These are phyloP conservation scores for Xiphias gladius DNA, from an alignment of 2,113 vertebrate genomes.

Conservation along the genomic window DNA sequence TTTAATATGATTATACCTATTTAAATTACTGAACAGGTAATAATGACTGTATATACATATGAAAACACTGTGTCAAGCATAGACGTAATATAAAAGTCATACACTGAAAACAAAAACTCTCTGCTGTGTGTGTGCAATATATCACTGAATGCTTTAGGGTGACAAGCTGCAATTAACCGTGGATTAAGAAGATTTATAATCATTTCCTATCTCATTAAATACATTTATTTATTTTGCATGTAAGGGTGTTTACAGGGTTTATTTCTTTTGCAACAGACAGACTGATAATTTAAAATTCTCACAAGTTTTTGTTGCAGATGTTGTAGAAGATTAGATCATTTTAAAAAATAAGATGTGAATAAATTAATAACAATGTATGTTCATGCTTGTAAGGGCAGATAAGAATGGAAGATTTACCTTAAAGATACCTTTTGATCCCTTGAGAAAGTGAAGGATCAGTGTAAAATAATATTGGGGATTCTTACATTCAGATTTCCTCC, in stretches of 20 bases:
- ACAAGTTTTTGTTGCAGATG: constrained; percentile 52
- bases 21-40: constrained; percentile 47
- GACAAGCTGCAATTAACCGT: constrained; percentile 83
- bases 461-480: constrained; percentile 23
- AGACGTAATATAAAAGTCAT: constrained; percentile 58
- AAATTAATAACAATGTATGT: constrained; percentile 7
- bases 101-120: constrained; percentile 58
- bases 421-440: neutral
- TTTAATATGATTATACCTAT: constrained; percentile 43
- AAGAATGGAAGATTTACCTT: neutral
- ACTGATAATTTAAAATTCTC: constrained; percentile 68
- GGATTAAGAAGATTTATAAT: constrained; percentile 76
- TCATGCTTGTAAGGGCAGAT: neutral
- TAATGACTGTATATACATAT: constrained; percentile 54
- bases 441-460: constrained; percentile 16
- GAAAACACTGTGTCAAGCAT: constrained; percentile 48
- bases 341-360: neutral
- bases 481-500: constrained; percentile 53
- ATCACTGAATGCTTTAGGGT: constrained; percentile 82
- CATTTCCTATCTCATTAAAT: constrained; percentile 85
- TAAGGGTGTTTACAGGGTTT: constrained; percentile 46
- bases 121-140: constrained; percentile 64
- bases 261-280: constrained; percentile 37
- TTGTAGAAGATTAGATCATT: constrained; percentile 40
- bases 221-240: constrained; percentile 80